Conservation (phyloP, 2,888 invertebrate species). For the Drosophila maculinotata region DNA sequence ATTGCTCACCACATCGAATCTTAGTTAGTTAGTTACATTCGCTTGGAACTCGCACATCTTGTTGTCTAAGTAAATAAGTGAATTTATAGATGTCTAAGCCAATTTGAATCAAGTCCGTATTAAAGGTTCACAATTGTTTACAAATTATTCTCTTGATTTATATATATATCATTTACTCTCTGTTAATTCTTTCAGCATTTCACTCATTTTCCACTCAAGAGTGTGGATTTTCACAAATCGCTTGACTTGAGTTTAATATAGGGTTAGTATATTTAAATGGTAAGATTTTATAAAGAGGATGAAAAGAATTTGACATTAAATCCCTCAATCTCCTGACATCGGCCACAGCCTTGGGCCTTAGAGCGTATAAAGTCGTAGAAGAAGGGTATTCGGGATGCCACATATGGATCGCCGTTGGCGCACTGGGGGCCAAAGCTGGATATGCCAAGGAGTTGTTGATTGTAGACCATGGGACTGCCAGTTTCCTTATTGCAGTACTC, state of each 20-base stretch:
- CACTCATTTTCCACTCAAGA: too few species aligned
- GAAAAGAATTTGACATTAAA: too few species aligned
- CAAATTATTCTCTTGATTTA: neutral
- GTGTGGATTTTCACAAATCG: too few species aligned
- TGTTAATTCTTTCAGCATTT: too few species aligned
- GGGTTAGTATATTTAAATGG: too few species aligned
- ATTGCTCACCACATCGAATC: conserved; percentile 69
- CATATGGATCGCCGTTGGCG: conserved; percentile 5
- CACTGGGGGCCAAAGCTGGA: conserved; percentile 4
- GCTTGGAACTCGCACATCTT: conserved; percentile 27
- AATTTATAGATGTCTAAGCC: conserved; percentile 50
- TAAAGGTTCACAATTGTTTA: conserved; percentile 48
- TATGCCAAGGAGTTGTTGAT: conserved; percentile 10
- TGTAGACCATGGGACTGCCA: conserved; percentile 7
- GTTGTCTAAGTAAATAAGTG: conserved; percentile 56
- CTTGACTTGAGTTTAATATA: too few species aligned
- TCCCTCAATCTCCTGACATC: too few species aligned
- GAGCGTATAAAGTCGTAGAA: conserved; percentile 21
- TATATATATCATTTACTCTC: too few species aligned
- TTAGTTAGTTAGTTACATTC: conserved; percentile 76
- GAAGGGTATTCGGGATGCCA: conserved; percentile 8
- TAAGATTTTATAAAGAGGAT: too few species aligned
- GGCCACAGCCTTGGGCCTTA: neutral
- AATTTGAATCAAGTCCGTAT: conserved; percentile 44
- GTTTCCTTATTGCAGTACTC: neutral